These are phyloP conservation scores for Eilema griseolum DNA, from an alignment of 2,888 invertebrate species.

Conservation along the genomic window DNA sequence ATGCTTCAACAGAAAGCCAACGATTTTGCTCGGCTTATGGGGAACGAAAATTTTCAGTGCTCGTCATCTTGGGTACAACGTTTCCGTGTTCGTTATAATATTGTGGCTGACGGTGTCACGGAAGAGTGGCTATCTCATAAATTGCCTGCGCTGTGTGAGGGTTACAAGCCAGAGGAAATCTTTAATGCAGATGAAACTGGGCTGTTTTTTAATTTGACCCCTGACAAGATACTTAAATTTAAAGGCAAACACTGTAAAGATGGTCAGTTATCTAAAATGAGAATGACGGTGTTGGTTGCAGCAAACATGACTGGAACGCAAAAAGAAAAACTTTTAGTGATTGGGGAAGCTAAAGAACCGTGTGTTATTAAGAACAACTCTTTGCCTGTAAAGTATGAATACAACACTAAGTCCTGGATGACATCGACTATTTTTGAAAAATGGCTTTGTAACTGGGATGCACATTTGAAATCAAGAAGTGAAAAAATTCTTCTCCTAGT, in stretches of 20 bases:
- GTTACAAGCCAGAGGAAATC: slow-evolving; percentile 45
- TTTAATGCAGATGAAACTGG: slow-evolving; percentile 57
- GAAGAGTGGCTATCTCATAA: slow-evolving; percentile 45
- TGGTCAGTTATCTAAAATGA: neutral
- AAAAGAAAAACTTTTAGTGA: slow-evolving; percentile 9
- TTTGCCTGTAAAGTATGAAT: slow-evolving; percentile 9
- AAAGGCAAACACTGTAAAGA: neutral
- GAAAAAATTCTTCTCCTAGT: slow-evolving; percentile 55
- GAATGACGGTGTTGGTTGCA: slow-evolving; percentile 3
- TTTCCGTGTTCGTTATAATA: slow-evolving; percentile 50
- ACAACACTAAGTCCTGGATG: slow-evolving; percentile 39
- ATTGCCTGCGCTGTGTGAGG: slow-evolving; percentile 48
- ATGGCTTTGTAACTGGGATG: slow-evolving; percentile 51
- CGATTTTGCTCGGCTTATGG: neutral
- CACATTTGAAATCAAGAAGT: slow-evolving; percentile 41
- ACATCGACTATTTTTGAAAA: slow-evolving; percentile 19
- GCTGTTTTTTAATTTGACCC: slow-evolving; percentile 50
- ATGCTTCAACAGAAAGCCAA: slow-evolving; percentile 9
- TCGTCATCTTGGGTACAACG: slow-evolving; percentile 46
- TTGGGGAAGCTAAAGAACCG: slow-evolving; percentile 4
- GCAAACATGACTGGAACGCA: slow-evolving; percentile 1
- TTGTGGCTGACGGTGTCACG: slow-evolving; percentile 42
- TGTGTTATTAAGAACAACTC: slow-evolving; percentile 3
- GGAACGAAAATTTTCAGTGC: slow-evolving; percentile 1
- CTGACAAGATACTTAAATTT: slow-evolving; percentile 52